Conservation (phyloP, 2,113 vertebrate genomes). For the Copsychus sechellarum region DNA sequence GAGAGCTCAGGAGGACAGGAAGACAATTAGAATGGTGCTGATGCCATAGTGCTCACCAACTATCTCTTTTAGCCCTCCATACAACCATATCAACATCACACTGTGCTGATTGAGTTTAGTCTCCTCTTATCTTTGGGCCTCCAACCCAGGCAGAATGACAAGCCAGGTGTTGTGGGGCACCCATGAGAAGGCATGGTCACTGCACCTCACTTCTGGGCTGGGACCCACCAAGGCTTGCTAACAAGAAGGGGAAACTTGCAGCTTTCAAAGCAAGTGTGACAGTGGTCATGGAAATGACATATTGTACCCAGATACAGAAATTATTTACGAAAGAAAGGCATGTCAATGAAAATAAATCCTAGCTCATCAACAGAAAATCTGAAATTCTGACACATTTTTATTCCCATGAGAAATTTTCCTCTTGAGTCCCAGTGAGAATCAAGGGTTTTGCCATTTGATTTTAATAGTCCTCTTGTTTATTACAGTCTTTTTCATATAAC, state of each 20-base stretch:
- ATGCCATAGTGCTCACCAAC: neutral
- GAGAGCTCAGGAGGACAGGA: neutral
- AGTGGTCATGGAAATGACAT: neutral
- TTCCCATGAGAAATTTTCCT: neutral
- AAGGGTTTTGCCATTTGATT: neutral
- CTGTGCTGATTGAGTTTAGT: neutral
- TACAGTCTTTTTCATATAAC: neutral
- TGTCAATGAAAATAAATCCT: neutral
- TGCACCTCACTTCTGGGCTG: neutral
- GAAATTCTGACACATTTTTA: neutral
- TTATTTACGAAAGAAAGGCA: neutral
- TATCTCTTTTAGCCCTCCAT: neutral
- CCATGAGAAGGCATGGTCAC: fast-evolving
- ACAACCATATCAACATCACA: neutral
- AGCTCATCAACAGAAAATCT: neutral
- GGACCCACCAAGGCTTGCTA: neutral
- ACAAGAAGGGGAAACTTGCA: neutral
- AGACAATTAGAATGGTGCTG: neutral
- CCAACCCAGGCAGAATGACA: neutral
- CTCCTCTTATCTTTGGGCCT: neutral
- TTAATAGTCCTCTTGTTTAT: neutral
- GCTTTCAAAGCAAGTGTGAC: neutral
- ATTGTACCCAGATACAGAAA: neutral
- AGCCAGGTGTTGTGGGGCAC: neutral
- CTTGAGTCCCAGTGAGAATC: neutral